Conservation (phyloP, 2,888 invertebrate species). For the Gnatocerus cornutus region DNA sequence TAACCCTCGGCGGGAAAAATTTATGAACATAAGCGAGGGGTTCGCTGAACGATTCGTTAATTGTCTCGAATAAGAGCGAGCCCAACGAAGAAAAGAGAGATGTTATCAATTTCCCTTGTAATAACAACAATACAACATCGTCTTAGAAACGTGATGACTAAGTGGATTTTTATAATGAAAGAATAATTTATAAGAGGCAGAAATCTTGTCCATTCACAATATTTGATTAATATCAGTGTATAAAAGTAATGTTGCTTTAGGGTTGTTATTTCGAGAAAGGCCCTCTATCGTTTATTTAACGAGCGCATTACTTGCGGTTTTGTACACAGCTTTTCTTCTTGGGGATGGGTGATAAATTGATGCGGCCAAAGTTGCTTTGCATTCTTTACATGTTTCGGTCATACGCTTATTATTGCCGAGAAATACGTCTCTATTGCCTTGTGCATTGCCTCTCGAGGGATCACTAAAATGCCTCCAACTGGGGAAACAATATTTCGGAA, state of each 20-base stretch:
- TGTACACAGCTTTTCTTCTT: slow-evolving; percentile 21
- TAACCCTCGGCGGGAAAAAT: slow-evolving; percentile 20
- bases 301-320: slow-evolving; percentile 42
- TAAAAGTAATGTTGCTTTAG: slow-evolving; percentile 29
- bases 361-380: slow-evolving; percentile 15
- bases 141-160: slow-evolving; percentile 28
- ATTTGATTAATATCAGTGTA: slow-evolving; percentile 41
- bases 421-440: slow-evolving; percentile 22
- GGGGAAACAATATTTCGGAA: neutral
- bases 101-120: slow-evolving; percentile 20
- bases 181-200: slow-evolving; percentile 25
- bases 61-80: slow-evolving; percentile 29
- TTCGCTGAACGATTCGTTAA: slow-evolving; percentile 33
- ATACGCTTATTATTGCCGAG: slow-evolving; percentile 8
- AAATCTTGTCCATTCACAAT: slow-evolving; percentile 41
- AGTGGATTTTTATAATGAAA: slow-evolving; percentile 41
- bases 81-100: slow-evolving; percentile 19
- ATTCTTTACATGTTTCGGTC: slow-evolving; percentile 30
- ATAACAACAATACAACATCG: slow-evolving; percentile 23
- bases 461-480: neutral
- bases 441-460: slow-evolving; percentile 7
- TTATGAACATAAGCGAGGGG: slow-evolving; percentile 18
- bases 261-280: slow-evolving; percentile 34
- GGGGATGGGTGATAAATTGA: slow-evolving; percentile 33
- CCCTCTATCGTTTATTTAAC: slow-evolving; percentile 37